Conservation (phyloP, 2,797 vertebrate species). For the Psittacula derbiana region DNA sequence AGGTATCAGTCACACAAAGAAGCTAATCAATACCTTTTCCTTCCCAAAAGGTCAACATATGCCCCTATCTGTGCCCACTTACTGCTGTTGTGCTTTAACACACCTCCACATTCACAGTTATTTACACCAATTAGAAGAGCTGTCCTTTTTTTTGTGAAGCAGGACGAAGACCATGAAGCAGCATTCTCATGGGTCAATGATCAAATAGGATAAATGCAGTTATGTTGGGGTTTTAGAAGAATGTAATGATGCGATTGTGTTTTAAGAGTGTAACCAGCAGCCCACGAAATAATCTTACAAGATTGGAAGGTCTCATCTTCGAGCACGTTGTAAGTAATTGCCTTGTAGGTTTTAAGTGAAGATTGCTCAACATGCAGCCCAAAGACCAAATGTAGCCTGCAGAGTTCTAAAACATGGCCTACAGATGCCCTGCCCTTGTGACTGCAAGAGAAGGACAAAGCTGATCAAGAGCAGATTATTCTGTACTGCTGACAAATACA, state of each 20-base stretch:
- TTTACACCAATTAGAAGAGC: constrained; percentile 42
- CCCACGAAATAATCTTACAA: constrained; percentile 67
- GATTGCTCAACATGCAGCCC: constrained; percentile 71
- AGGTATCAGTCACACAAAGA: neutral
- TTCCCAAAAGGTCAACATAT: constrained; percentile 2
- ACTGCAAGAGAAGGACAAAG: constrained; percentile 64
- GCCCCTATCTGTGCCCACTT: neutral
- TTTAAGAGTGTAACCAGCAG: constrained; percentile 53
- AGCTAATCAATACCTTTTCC: constrained; percentile 33
- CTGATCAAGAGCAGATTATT: constrained; percentile 45
- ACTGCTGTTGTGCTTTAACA: constrained; percentile 42
- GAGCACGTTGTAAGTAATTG: constrained; percentile 68
- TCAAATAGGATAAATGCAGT: constrained; percentile 69
- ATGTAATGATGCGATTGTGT: constrained; percentile 52
- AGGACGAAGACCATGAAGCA: constrained; percentile 37
- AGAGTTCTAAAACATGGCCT: constrained; percentile 67
- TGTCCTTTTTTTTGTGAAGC: constrained; percentile 22
- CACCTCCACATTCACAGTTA: constrained; percentile 14
- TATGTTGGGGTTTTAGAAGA: constrained; percentile 35
- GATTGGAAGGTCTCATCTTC: constrained; percentile 65
- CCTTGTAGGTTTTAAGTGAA: constrained; percentile 66
- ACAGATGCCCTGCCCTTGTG: constrained; percentile 67
- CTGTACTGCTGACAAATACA: constrained; percentile 32
- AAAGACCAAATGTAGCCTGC: constrained; percentile 65
- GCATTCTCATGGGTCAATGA: constrained; percentile 57